Evolutionary conservation across 1,140 invertebrate genomes (phyloP).

Genomic region (Trachelipus rathkii): DNA sequence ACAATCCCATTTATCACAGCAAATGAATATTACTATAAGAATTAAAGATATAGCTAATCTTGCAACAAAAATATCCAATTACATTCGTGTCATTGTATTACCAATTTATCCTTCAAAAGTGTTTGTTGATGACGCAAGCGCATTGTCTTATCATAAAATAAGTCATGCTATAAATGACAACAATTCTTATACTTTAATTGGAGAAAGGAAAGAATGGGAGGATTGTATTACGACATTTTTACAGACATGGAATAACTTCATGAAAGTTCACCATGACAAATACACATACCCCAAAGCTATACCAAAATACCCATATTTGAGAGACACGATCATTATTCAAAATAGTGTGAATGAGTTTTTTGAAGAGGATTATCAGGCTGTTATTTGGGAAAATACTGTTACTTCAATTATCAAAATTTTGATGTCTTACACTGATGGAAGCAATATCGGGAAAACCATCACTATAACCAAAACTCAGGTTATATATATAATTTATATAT

Average conservation of each 20-base stretch:
- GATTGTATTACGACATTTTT: neutral
- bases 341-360: neutral
- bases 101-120: neutral
- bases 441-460: no score
- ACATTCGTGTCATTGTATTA: neutral
- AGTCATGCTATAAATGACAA: neutral
- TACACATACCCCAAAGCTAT: neutral
- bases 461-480: no score
- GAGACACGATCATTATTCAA: neutral
- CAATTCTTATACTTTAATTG: neutral
- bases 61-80: neutral
- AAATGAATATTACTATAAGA: neutral
- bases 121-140: neutral
- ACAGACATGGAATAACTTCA: constrained; percentile 1
- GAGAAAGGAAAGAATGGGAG: neutral
- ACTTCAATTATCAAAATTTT: neutral
- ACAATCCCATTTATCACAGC: neutral
- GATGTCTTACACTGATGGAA: no score
- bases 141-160: neutral
- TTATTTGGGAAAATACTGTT: neutral
- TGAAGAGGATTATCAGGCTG: neutral
- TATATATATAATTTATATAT: no score
- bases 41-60: neutral
- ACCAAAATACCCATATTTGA: neutral
- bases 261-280: neutral